A percentile compares a stretch with the other conserved stretches of the same genome.
Evolutionary conservation across 1,140 invertebrate genomes (phyloP).

Genomic region (Papilio xuthus): DNA sequence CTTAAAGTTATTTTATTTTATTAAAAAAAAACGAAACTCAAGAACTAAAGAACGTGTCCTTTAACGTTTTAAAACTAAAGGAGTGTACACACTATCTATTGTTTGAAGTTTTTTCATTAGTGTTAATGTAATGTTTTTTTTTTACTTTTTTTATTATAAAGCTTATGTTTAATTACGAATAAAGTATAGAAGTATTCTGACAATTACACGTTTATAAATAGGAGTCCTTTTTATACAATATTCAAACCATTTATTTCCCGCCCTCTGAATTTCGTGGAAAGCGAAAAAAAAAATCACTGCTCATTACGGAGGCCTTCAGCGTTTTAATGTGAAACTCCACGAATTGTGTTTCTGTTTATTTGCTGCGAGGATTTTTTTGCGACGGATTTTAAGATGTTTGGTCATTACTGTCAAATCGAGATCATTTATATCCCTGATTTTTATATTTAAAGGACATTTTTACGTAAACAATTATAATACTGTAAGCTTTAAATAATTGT

Average conservation of each 20-base stretch:
- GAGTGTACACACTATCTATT: no score
- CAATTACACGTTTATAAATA: conserved; percentile 4
- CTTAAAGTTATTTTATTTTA: no score
- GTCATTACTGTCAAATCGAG: conserved; percentile 11
- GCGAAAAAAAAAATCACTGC: conserved; percentile 19
- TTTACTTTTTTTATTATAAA: no score
- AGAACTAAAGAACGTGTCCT: no score
- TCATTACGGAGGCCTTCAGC: background rate
- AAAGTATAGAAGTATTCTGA: background rate
- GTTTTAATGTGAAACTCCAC: conserved; percentile 12
- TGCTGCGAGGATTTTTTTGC: background rate
- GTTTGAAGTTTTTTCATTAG: no score
- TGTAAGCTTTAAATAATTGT: no score
- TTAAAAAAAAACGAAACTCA: no score
- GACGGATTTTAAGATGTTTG: background rate
- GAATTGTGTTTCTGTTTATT: conserved; percentile 15
- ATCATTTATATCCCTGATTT: background rate
- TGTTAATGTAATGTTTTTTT: no score
- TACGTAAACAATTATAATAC: background rate
- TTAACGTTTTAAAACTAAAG: no score
- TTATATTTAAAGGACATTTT: background rate
- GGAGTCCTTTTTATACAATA: conserved; percentile 4
- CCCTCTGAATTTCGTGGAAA: background rate
- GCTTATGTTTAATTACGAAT: background rate
- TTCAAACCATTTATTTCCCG: conserved; percentile 22